Conservation (phyloP, 2,888 invertebrate species). For the Cataglyphis altisquamis region DNA sequence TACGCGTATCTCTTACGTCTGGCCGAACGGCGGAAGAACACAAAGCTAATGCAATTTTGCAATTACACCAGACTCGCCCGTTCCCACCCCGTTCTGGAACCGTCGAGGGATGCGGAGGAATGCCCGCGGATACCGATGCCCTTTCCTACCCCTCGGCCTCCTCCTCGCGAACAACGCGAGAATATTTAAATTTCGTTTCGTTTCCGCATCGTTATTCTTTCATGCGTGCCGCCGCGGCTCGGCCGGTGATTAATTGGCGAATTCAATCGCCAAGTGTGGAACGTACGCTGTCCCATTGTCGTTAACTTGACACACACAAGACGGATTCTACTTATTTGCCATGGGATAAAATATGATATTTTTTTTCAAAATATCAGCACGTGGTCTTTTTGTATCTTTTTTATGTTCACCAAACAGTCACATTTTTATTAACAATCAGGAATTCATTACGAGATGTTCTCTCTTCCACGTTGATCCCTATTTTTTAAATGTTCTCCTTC, state of each 20-base stretch:
- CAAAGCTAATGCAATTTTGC: conserved; percentile 85
- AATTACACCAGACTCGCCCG: conserved; percentile 79
- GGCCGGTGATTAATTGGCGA: conserved; percentile 80
- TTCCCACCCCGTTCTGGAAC: conserved; percentile 62
- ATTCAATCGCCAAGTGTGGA: conserved; percentile 78
- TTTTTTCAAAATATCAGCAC: background rate
- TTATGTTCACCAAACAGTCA: background rate
- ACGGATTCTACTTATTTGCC: conserved; percentile 26
- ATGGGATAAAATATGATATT: conserved; percentile 27
- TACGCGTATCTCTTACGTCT: conserved; percentile 80
- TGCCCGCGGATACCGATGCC: conserved; percentile 68
- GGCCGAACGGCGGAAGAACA: conserved; percentile 81
- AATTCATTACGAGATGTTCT: conserved; percentile 35
- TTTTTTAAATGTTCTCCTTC: conserved; percentile 15
- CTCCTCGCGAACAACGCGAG: conserved; percentile 70
- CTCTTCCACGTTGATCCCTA: background rate
- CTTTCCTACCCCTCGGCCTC: conserved; percentile 33
- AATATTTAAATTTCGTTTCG: conserved; percentile 83
- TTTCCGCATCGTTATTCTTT: conserved; percentile 83
- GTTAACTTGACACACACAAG: conserved; percentile 23
- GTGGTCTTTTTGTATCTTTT: background rate
- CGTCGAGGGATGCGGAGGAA: conserved; percentile 71
- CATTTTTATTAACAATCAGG: conserved; percentile 33
- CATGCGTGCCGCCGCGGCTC: conserved; percentile 73
- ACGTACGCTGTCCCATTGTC: conserved; percentile 45